A percentile compares a stretch with the other conserved stretches of the same genome.
phyloP scores from a whole-genome alignment of 2,113 vertebrate genomes.

The Origma solitaria region DNA sequence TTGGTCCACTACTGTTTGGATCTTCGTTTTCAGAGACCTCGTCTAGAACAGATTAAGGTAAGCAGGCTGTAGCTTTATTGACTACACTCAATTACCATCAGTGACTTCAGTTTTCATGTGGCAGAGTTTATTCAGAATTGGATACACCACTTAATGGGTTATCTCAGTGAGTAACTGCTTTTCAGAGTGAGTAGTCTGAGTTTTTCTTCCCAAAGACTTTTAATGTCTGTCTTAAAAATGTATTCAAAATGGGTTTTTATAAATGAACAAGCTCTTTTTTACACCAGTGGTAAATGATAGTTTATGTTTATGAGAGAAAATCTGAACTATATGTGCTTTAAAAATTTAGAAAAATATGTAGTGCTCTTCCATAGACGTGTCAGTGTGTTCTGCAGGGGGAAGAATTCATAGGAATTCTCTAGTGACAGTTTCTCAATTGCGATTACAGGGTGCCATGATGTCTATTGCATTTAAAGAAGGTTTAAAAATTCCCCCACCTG shows the following conservation, averaged over 20 bases:
- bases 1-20: conserved; percentile 94
- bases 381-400: neutral
- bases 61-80: neutral
- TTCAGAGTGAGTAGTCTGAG: neutral
- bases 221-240: neutral
- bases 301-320: neutral
- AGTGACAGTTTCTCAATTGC: neutral
- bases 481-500: conserved; percentile 90
- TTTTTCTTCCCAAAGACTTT: neutral
- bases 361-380: neutral
- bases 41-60: conserved; percentile 97
- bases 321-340: neutral
- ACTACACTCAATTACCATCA: neutral
- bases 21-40: conserved; percentile 92
- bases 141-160: neutral
- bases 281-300: neutral
- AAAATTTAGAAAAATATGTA: neutral
- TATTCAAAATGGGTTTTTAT: neutral
- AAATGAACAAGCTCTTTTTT: neutral
- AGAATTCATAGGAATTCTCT: neutral
- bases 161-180: neutral
- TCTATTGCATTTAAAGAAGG: conserved; percentile 95
- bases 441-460: conserved; percentile 91
- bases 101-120: neutral
- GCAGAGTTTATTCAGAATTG: neutral